A percentile compares a stretch with the other conserved stretches of the same genome.
These are phyloP conservation scores for Gymnoscopelus microlampas DNA, from an alignment of 2,797 vertebrate species.

Conservation along the genomic window DNA sequence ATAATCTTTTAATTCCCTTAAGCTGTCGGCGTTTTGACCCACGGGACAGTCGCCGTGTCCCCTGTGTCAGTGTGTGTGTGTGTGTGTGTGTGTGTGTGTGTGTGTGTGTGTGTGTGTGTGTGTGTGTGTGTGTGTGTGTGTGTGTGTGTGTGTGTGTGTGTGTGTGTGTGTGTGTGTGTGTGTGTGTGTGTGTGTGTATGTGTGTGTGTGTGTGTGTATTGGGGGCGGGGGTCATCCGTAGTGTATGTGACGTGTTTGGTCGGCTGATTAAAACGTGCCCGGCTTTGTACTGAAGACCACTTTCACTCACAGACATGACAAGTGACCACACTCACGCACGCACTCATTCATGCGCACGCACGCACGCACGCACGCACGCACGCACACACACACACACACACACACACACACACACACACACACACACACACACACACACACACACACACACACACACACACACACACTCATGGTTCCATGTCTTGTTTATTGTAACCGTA, in stretches of 20 bases:
- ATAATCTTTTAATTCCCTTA: constrained; percentile 76
- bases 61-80: background rate
- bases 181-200: too few species aligned
- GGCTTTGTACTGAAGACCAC: constrained; percentile 49
- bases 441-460: constrained; percentile 3
- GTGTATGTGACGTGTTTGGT: constrained; percentile 29
- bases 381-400: constrained; percentile 28
- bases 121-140: too few species aligned
- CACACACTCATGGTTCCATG: constrained; percentile 24
- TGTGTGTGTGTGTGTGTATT: too few species aligned
- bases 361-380: constrained; percentile 20
- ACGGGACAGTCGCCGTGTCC: constrained; percentile 12
- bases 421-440: background rate
- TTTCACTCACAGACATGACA: constrained; percentile 39
- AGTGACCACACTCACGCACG: constrained; percentile 39
- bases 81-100: too few species aligned
- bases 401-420: background rate
- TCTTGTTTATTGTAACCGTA: too few species aligned
- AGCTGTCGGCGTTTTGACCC: constrained; percentile 44
- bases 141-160: too few species aligned
- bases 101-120: too few species aligned
- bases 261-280: constrained; percentile 50
- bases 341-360: constrained; percentile 25
- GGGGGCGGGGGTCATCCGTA: constrained; percentile 24
- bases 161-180: too few species aligned